Evolutionary conservation across 2,797 vertebrate genomes (phyloP).

Genomic region (Micropoecilia bifurca): DNA sequence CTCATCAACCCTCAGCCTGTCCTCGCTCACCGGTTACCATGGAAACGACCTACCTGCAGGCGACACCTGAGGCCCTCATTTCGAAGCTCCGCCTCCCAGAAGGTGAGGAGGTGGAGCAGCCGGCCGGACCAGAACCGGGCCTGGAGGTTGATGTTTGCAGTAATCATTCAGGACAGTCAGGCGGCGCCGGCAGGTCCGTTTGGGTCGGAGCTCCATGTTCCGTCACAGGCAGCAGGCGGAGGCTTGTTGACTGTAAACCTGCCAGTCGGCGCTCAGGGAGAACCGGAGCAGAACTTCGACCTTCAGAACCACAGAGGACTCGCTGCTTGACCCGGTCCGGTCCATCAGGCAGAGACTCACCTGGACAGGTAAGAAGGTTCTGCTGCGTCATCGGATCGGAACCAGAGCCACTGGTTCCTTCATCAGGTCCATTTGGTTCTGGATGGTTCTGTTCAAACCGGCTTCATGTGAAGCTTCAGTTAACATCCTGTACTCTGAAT

Average conservation of each 20-base stretch:
- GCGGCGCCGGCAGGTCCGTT: neutral
- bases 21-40: neutral
- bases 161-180: neutral
- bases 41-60: neutral
- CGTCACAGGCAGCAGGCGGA: neutral
- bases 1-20: neutral
- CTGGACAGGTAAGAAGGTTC: conserved; percentile 32
- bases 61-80: neutral
- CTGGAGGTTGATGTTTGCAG: neutral
- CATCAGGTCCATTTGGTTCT: neutral
- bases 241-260: conserved; percentile 25
- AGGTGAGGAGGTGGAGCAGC: neutral
- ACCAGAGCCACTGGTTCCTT: neutral
- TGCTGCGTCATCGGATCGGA: neutral
- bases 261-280: conserved; percentile 17
- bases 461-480: neutral
- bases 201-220: neutral
- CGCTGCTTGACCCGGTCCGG: neutral
- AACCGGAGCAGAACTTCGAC: conserved; percentile 19
- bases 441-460: neutral
- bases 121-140: no score
- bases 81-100: neutral
- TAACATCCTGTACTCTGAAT: neutral
- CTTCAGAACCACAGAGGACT: conserved; percentile 21
- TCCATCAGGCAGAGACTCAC: neutral